phyloP scores from a whole-genome alignment of 2,797 vertebrate genomes.

The Liasis olivaceus region DNA sequence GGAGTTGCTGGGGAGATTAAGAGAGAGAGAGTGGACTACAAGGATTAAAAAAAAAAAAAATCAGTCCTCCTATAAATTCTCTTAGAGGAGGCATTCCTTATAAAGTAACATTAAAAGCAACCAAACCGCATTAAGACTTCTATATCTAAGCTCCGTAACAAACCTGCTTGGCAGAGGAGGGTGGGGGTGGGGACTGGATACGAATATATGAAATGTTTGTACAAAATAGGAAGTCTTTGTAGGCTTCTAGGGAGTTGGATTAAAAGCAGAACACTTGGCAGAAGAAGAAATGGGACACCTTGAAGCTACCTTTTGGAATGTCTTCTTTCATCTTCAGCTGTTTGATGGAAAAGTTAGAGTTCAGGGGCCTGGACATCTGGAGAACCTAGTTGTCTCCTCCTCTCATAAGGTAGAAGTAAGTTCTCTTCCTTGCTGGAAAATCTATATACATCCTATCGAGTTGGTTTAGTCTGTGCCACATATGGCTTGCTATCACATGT shows the following conservation, averaged over 20 bases:
- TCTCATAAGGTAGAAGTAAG: neutral
- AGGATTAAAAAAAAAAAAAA: slow-evolving; percentile 33
- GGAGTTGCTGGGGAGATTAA: neutral
- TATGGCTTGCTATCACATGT: too few species aligned
- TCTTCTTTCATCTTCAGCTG: slow-evolving; percentile 56
- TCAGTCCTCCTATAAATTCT: slow-evolving; percentile 47
- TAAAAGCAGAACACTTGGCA: slow-evolving; percentile 46
- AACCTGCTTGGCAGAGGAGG: slow-evolving; percentile 36
- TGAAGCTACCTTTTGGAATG: slow-evolving; percentile 51
- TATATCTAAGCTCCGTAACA: slow-evolving; percentile 43
- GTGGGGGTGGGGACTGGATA: neutral
- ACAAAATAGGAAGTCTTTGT: slow-evolving; percentile 44
- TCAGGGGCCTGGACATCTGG: slow-evolving; percentile 44
- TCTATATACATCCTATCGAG: neutral
- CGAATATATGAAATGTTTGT: slow-evolving; percentile 55
- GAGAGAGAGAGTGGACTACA: neutral
- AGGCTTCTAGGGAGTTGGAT: slow-evolving; percentile 52
- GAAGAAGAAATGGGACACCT: slow-evolving; percentile 47
- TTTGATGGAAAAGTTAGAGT: slow-evolving; percentile 37
- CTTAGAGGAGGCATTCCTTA: slow-evolving; percentile 36
- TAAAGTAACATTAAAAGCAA: slow-evolving; percentile 38
- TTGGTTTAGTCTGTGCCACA: neutral
- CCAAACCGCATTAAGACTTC: slow-evolving; percentile 51
- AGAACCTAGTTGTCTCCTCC: neutral
- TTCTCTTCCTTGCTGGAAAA: neutral